These are phyloP conservation scores for Boulengeromyrus knoepffleri DNA, from an alignment of 2,113 vertebrate species.

Conservation along the genomic window DNA sequence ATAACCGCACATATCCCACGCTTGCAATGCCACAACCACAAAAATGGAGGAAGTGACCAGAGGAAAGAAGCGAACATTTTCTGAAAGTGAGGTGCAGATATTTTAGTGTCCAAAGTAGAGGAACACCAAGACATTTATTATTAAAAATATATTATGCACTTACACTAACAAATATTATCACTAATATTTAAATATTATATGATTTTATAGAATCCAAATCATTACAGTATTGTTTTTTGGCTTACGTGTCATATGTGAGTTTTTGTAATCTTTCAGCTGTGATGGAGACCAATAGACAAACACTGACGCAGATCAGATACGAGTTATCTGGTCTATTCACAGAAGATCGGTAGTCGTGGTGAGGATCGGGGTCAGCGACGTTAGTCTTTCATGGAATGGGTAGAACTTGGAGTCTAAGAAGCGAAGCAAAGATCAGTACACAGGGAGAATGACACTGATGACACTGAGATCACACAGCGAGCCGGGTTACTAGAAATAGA, in stretches of 20 bases:
- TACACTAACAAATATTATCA: neutral
- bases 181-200: neutral
- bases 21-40: neutral
- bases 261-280: neutral
- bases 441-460: neutral
- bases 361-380: too few relatives aligned
- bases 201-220: neutral
- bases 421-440: neutral
- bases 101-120: neutral
- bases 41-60: neutral
- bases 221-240: neutral
- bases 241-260: neutral
- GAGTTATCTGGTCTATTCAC: neutral
- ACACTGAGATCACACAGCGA: neutral
- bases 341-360: conserved; percentile 32
- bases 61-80: neutral
- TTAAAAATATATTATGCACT: neutral
- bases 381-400: neutral
- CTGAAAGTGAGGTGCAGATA: neutral
- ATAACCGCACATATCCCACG: neutral
- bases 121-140: neutral
- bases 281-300: neutral
- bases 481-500: neutral
- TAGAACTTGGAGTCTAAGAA: neutral
- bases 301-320: neutral